Conservation (phyloP, 2,797 vertebrate genomes). For the Numenius phaeopus region DNA sequence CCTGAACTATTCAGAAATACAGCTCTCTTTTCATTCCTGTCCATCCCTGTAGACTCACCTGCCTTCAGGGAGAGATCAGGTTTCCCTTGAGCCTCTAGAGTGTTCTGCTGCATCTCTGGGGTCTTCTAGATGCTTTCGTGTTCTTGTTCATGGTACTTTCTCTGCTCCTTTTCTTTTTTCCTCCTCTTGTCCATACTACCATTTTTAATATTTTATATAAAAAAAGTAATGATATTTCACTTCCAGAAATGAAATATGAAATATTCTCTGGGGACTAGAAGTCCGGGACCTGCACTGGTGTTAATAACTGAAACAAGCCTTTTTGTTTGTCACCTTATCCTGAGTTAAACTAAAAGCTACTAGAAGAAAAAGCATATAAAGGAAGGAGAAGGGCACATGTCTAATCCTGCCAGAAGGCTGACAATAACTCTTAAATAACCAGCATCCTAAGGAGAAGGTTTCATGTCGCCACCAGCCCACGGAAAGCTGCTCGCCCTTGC, state of each 20-base stretch:
- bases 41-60: not conserved
- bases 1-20: not conserved
- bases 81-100: not conserved
- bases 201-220: not conserved
- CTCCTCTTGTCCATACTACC: not conserved
- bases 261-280: not conserved
- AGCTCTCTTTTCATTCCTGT: accelerated
- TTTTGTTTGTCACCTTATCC: not conserved
- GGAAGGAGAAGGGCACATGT: not conserved
- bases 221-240: not conserved
- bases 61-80: not conserved
- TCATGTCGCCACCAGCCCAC: not conserved
- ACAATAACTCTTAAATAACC: not conserved
- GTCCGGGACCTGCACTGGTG: not conserved
- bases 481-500: not conserved
- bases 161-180: not conserved
- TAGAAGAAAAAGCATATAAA: not conserved
- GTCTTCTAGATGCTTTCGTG: not conserved
- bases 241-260: not conserved
- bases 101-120: not conserved
- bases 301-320: not conserved
- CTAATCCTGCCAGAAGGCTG: not conserved
- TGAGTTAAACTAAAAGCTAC: not conserved
- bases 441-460: not conserved
- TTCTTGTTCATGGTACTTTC: not conserved